Conservation (phyloP, 2,888 invertebrate species). For the Nasonia oneida region DNA sequence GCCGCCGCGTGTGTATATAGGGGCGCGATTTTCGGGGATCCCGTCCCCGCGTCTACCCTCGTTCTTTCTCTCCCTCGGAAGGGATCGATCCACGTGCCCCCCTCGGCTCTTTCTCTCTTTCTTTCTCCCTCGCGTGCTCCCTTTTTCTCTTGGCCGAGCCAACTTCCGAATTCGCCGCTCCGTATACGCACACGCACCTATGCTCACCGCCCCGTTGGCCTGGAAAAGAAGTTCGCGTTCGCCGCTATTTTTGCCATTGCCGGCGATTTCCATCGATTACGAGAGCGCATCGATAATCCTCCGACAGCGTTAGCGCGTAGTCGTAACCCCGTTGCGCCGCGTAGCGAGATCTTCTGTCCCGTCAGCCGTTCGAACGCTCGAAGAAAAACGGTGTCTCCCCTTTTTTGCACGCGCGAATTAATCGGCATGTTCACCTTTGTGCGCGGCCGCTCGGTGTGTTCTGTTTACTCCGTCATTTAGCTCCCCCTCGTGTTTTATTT, state of each 20-base stretch:
- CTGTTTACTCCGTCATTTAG: neutral
- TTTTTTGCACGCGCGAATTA: neutral
- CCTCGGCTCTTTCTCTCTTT: constrained; percentile 26
- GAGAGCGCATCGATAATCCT: too few relatives aligned
- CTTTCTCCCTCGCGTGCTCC: constrained; percentile 37
- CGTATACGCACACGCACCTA: neutral
- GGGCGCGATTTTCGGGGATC: constrained; percentile 46
- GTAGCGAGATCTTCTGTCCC: too few relatives aligned
- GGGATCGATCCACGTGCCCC: constrained; percentile 71
- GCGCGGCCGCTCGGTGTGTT: neutral
- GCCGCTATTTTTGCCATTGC: neutral
- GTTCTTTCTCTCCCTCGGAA: constrained; percentile 62
- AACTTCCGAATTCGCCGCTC: constrained; percentile 20
- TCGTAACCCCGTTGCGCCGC: too few relatives aligned
- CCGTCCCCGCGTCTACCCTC: neutral
- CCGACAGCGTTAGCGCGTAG: too few relatives aligned
- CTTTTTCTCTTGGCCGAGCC: constrained; percentile 23
- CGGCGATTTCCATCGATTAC: too few relatives aligned
- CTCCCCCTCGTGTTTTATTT: neutral
- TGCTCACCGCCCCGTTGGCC: neutral
- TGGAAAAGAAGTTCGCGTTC: neutral
- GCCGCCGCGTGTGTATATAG: neutral
- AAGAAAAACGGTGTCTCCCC: neutral
- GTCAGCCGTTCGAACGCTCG: too few relatives aligned
- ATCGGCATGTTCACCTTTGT: constrained; percentile 1